Conservation (phyloP, 2,888 invertebrate genomes). For the Melinopterus prodromus region DNA sequence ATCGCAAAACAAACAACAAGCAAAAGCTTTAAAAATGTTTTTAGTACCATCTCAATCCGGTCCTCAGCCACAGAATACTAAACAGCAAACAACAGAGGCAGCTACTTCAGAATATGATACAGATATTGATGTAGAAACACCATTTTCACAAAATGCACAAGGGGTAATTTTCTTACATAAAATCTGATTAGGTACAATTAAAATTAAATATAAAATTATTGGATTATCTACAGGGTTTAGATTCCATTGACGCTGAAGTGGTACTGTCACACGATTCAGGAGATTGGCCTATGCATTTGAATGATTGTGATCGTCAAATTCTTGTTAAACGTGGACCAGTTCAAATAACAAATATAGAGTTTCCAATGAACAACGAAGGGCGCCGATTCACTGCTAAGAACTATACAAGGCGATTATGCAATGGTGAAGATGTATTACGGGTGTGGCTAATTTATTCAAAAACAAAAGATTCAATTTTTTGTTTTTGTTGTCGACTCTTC, state of each 20-base stretch:
- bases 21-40: not conserved
- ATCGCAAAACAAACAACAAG: not conserved
- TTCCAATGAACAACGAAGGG: not conserved
- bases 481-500: slow-evolving; percentile 34
- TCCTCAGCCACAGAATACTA: not conserved
- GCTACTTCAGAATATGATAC: not conserved
- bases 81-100: not conserved
- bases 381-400: slow-evolving; percentile 25
- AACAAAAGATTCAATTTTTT: slow-evolving; percentile 32
- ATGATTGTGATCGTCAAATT: slow-evolving; percentile 5
- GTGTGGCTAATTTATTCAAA: slow-evolving; percentile 34
- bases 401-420: slow-evolving; percentile 38
- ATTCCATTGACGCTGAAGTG: not conserved
- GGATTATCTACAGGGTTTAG: not conserved
- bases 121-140: not conserved
- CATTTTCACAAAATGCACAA: not conserved
- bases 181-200: not conserved
- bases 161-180: not conserved
- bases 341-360: not conserved
- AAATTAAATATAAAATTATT: not conserved
- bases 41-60: not conserved
- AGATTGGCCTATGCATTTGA: not conserved
- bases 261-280: not conserved
- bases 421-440: slow-evolving; percentile 33
- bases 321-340: slow-evolving; percentile 9